phyloP scores from a whole-genome alignment of 1,140 invertebrate species.

The Archivesica marissinica region DNA sequence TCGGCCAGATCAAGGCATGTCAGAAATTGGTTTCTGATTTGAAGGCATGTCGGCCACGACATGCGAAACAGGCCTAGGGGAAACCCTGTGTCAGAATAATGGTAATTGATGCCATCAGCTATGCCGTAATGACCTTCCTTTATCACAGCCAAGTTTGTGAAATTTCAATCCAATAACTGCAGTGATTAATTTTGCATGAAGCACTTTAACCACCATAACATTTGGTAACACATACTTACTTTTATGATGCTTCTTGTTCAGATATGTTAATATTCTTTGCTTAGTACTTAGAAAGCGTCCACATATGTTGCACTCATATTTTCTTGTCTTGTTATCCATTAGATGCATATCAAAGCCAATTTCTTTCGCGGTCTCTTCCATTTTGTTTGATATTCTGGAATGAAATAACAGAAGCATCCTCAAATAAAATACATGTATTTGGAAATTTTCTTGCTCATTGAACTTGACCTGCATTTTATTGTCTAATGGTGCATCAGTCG shows the following conservation, averaged over 20 bases:
- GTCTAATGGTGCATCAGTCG: too few relatives aligned
- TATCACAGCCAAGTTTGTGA: background rate
- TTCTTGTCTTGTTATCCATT: background rate
- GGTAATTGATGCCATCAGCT: background rate
- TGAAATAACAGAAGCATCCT: too few relatives aligned
- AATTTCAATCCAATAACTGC: background rate
- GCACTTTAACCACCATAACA: background rate
- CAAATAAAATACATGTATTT: too few relatives aligned
- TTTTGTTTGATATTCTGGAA: background rate
- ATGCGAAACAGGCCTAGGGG: background rate
- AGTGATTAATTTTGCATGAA: background rate
- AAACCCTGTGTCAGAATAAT: background rate
- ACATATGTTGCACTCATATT: slow-evolving; percentile 29
- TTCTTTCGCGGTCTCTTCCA: background rate
- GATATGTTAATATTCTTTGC: slow-evolving; percentile 28
- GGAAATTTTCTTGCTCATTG: too few relatives aligned
- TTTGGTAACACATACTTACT: background rate
- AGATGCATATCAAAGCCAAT: background rate
- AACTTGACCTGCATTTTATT: too few relatives aligned
- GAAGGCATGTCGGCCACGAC: background rate
- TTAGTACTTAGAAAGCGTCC: slow-evolving; percentile 25
- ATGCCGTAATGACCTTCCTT: background rate
- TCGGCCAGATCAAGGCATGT: too few relatives aligned
- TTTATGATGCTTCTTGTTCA: slow-evolving; percentile 22
- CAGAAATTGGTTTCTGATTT: too few relatives aligned